Evolutionary conservation across 2,888 invertebrate genomes (phyloP), one percentile per base, ranked within the genome.

Genomic region (Seira musarum): DNA sequence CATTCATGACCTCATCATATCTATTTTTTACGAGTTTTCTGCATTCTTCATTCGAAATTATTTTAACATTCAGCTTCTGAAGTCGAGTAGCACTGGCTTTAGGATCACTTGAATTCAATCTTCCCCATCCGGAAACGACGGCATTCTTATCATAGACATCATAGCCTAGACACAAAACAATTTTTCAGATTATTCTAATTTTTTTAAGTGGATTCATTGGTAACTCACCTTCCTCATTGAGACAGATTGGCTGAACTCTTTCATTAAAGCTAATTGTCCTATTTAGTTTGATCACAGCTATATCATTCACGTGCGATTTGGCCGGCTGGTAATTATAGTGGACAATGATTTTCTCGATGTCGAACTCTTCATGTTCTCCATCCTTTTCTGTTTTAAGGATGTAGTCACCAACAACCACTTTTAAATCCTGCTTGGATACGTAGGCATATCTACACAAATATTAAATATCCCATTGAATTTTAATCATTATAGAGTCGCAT

Each of bases 291-390:
- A 86, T 30, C 0, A 86, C 60, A 1, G 85, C 86, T 46, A 86
- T 86, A 69, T 86, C 86, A 70, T 86, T 86, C 3, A 82, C 57
- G 46, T 86, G 84, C 2, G 84, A 83, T 35, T 82, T 66, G 21
- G 83, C 76, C 8, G 84, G 80, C 61, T 85, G 84, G 82, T 86
- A 86, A 66, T 83, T 81, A 21, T 76, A 84, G 65, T 86, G 80
- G 1, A 83, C 74, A 49, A 84, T 80, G 21, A 86, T 60, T 30
- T 68, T 80, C 15, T 86, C 83, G 63, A 86, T 82, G 1, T 79
- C 70, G 15, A 77, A 72, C 10, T 82, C 81, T 25, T 81, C 80
- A 1, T 82, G 81, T 3, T 75, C 49, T 10, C 80, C 83, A n/a
- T 86, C 86, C 24, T 80, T 77, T 6, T 84, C 81, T n/a, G 70